A percentile compares a stretch with the other conserved stretches of the same genome.
These are phyloP conservation scores for Pandemis heparana DNA, from an alignment of 2,888 invertebrate species.

Conservation along the genomic window DNA sequence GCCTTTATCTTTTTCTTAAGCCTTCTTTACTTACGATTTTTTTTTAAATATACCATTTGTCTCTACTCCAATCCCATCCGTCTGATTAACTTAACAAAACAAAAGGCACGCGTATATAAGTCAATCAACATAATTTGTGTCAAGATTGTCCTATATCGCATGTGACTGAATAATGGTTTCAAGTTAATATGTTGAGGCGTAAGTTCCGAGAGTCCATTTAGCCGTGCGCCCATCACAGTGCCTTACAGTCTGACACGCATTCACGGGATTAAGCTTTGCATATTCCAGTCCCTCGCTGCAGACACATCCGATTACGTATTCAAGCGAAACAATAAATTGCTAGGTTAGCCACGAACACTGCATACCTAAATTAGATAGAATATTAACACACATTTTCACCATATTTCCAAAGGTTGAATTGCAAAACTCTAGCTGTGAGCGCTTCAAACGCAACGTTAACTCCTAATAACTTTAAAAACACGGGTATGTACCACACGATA, in stretches of 20 bases:
- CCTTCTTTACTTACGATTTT: too few relatives aligned
- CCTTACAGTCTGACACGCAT: conserved; percentile 59
- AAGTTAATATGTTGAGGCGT: conserved; percentile 36
- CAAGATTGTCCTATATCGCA: not conserved
- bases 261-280: conserved; percentile 69
- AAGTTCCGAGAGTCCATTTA: conserved; percentile 46
- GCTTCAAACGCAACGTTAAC: conserved; percentile 5
- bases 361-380: conserved; percentile 45
- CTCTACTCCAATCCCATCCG: too few relatives aligned
- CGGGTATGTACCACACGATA: conserved; percentile 30
- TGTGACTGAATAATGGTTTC: conserved; percentile 10
- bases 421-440: conserved; percentile 1
- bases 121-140: conserved; percentile 15
- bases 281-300: conserved; percentile 59
- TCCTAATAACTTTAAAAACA: conserved; percentile 28
- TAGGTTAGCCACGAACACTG: conserved; percentile 52
- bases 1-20: too few relatives aligned
- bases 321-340: conserved; percentile 65
- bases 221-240: conserved; percentile 49
- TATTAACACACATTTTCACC: conserved; percentile 17
- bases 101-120: not conserved
- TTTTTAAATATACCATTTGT: too few relatives aligned
- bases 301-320: conserved; percentile 61
- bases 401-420: not conserved
- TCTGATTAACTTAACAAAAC: not conserved